phyloP scores from a whole-genome alignment of 2,113 vertebrate genomes.

The Carettochelys insculpta region DNA sequence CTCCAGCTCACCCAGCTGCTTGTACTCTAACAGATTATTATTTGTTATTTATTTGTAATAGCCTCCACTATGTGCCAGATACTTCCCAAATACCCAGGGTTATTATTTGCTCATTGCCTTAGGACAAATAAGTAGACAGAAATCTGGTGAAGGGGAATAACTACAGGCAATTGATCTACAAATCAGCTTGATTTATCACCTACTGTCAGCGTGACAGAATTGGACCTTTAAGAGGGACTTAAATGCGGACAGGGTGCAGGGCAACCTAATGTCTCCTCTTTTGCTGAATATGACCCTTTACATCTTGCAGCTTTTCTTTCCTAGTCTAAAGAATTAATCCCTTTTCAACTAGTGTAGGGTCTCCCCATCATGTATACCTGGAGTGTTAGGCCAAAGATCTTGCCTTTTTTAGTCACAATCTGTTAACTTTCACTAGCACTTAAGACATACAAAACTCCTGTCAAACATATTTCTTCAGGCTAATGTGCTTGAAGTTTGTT shows the following conservation, averaged over 20 bases:
- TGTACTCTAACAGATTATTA: background rate
- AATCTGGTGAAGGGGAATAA: background rate
- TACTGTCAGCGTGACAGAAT: background rate
- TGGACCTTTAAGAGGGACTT: background rate
- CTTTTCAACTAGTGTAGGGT: background rate
- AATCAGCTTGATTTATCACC: background rate
- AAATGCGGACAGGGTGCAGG: background rate
- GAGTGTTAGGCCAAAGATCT: background rate
- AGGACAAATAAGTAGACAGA: background rate
- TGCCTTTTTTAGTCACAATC: background rate
- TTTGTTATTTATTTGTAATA: background rate
- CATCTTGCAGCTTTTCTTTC: background rate
- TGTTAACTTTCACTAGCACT: conserved; percentile 8
- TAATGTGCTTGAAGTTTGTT: conserved; percentile 3
- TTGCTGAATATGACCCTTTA: background rate
- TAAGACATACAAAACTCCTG: background rate
- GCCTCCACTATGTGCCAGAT: background rate
- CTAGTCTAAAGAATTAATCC: background rate
- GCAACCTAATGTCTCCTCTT: background rate
- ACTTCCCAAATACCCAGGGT: background rate
- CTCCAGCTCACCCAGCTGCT: background rate
- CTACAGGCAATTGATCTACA: background rate
- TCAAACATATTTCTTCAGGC: background rate
- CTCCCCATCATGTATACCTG: background rate
- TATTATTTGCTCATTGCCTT: background rate